Conservation (phyloP, 2,888 invertebrate genomes). For the Polyommatus icarus region DNA sequence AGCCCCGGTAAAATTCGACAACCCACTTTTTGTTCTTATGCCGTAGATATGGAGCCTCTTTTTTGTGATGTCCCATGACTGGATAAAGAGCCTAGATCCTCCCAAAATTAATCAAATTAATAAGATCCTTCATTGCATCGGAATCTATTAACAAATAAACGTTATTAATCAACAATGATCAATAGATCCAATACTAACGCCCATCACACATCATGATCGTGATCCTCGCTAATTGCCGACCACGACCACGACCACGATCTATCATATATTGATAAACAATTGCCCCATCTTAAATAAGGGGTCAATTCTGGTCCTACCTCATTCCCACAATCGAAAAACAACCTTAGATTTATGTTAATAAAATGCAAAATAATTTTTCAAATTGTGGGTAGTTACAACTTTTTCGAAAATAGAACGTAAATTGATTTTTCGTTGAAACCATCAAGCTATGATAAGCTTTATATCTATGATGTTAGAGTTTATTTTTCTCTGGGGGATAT, state of each 20-base stretch:
- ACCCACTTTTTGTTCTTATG: too few species aligned
- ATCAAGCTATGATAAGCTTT: conserved; percentile 44
- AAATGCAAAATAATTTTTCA: conserved; percentile 39
- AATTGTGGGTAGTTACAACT: conserved; percentile 40
- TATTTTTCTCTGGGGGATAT: conserved; percentile 40
- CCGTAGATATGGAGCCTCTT: too few species aligned
- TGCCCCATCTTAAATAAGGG: conserved; percentile 78
- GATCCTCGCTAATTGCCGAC: conserved; percentile 71
- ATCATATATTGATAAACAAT: conserved; percentile 78
- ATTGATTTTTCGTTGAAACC: conserved; percentile 55
- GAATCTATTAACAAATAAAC: conserved; percentile 4
- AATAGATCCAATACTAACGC: conserved; percentile 44
- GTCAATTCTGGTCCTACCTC: conserved; percentile 59
- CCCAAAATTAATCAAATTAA: background rate
- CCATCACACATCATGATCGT: conserved; percentile 77
- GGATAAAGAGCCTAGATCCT: too few species aligned
- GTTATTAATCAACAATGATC: background rate
- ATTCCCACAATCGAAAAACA: conserved; percentile 39
- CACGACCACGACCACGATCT: conserved; percentile 63
- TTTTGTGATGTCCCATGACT: too few species aligned
- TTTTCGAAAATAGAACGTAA: conserved; percentile 42
- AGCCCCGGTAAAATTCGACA: too few species aligned
- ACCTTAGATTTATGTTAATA: conserved; percentile 40
- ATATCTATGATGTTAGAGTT: conserved; percentile 43
- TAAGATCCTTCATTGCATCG: background rate